Conservation (phyloP, 1,140 invertebrate genomes). For the Ctenoplectra terminalis region DNA sequence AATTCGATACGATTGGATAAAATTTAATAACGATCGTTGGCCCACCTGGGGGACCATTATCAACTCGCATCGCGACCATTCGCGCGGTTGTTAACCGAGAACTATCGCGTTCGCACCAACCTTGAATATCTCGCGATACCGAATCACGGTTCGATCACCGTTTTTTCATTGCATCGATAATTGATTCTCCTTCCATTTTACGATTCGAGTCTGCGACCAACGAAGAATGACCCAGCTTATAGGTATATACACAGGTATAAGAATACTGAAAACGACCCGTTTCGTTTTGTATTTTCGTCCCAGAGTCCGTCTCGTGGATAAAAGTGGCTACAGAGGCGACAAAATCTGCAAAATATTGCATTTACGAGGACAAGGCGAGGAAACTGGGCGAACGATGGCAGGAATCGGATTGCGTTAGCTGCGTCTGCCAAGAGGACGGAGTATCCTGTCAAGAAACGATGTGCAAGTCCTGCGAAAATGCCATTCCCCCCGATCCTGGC, state of each 20-base stretch:
- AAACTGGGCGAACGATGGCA: conserved; percentile 74
- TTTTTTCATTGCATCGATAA: too few relatives aligned
- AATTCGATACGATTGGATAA: conserved; percentile 34
- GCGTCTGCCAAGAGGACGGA: conserved; percentile 72
- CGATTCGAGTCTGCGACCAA: too few relatives aligned
- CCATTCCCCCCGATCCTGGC: conserved; percentile 65
- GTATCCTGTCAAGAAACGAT: conserved; percentile 75
- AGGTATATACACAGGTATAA: too few relatives aligned
- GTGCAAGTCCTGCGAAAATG: conserved; percentile 77
- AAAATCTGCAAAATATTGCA: conserved; percentile 59
- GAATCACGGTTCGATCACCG: too few relatives aligned
- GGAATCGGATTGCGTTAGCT: conserved; percentile 70
- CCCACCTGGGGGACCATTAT: not conserved
- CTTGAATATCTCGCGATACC: too few relatives aligned
- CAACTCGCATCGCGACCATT: not conserved
- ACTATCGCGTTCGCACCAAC: too few relatives aligned
- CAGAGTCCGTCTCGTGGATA: conserved; percentile 69
- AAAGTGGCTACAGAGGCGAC: conserved; percentile 53
- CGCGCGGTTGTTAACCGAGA: too few relatives aligned
- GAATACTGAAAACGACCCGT: too few relatives aligned
- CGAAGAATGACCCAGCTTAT: too few relatives aligned
- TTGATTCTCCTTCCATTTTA: too few relatives aligned
- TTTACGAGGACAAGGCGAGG: conserved; percentile 65
- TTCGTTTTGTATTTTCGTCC: not conserved
- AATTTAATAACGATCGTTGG: conserved; percentile 51